Evolutionary conservation across 2,113 vertebrate genomes (phyloP).

Genomic region (Oryzias melastigma): DNA sequence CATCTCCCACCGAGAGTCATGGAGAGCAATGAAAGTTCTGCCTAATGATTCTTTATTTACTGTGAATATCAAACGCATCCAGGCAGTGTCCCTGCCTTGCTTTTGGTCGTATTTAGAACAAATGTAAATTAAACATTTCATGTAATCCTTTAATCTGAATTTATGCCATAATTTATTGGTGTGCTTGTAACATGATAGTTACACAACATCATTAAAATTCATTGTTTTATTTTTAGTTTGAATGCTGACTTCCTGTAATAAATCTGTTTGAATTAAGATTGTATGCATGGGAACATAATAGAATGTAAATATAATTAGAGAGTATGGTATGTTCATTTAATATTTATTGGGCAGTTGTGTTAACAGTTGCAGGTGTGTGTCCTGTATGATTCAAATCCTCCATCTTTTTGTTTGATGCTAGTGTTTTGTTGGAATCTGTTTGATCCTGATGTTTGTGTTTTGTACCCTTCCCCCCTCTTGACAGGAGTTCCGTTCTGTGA

Average conservation of each 20-base stretch:
- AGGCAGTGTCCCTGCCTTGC: background rate
- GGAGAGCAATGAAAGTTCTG: no score
- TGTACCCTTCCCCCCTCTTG: background rate
- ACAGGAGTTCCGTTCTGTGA: slow-evolving; percentile 91
- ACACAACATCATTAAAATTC: slow-evolving; percentile 43
- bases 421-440: background rate
- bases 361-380: no score
- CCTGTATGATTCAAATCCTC: no score
- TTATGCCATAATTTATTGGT: slow-evolving; percentile 22
- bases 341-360: no score
- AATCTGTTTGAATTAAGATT: no score
- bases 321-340: no score
- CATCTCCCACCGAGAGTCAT: no score
- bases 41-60: background rate
- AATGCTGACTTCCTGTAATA: slow-evolving; percentile 13
- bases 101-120: slow-evolving; percentile 13
- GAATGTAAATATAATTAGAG: no score
- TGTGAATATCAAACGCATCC: background rate
- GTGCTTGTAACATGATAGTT: slow-evolving; percentile 26
- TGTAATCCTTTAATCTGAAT: slow-evolving; percentile 39
- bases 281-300: no score
- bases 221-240: slow-evolving; percentile 21
- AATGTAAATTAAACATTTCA: slow-evolving; percentile 7
- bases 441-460: slow-evolving; percentile 17
- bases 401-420: background rate